These are phyloP conservation scores for Drosophila melanocephala DNA, from an alignment of 2,888 invertebrate genomes.

Conservation along the genomic window DNA sequence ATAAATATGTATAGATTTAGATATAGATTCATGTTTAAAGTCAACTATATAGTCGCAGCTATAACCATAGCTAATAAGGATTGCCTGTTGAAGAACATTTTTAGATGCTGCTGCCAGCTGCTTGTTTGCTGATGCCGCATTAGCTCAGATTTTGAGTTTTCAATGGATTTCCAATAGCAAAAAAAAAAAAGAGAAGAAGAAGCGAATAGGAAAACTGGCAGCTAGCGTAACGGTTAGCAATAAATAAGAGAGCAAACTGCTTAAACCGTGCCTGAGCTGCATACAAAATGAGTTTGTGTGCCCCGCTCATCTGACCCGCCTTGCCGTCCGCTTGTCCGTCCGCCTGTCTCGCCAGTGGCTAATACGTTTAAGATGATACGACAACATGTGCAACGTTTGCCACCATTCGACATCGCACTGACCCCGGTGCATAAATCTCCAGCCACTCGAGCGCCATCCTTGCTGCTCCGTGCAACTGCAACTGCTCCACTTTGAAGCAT, in stretches of 20 bases:
- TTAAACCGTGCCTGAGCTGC: constrained; percentile 75
- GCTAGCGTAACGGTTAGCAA: constrained; percentile 70
- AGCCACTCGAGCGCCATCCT: constrained; percentile 50
- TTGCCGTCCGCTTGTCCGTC: constrained; percentile 1
- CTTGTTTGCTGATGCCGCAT: constrained; percentile 77
- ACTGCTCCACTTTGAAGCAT: constrained; percentile 55
- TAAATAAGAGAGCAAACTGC: constrained; percentile 79
- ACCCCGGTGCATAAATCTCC: constrained; percentile 60
- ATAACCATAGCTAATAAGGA: constrained; percentile 65
- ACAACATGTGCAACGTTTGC: constrained; percentile 80
- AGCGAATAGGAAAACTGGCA: constrained; percentile 35
- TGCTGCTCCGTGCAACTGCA: constrained; percentile 25
- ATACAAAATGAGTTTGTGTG: constrained; percentile 69
- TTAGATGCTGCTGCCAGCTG: constrained; percentile 30
- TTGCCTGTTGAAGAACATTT: constrained; percentile 64
- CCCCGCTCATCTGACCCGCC: constrained; percentile 12
- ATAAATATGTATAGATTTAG: neutral
- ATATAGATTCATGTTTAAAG: neutral
- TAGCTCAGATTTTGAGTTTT: constrained; percentile 76
- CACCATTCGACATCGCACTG: constrained; percentile 50
- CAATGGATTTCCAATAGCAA: constrained; percentile 58
- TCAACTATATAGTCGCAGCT: constrained; percentile 1
- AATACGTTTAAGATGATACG: constrained; percentile 82
- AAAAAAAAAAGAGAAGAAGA: neutral
- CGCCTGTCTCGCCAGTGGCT: constrained; percentile 52